Evolutionary conservation across 2,113 vertebrate species (phyloP), one percentile per base, ranked within the genome.

Genomic region (Pelecanoides urinatrix): DNA sequence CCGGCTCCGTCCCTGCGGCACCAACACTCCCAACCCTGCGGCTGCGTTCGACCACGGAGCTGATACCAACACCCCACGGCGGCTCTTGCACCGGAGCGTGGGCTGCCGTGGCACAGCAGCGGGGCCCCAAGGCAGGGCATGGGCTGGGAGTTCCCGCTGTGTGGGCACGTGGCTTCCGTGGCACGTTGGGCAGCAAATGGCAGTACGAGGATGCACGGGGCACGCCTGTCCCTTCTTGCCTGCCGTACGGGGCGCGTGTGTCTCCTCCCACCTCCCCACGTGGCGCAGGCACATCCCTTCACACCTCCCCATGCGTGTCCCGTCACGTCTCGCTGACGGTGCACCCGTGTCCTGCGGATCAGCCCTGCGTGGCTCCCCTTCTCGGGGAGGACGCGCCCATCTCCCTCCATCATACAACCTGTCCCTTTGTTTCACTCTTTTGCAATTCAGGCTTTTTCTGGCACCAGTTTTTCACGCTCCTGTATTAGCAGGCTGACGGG

Each of bases 261-360:
- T 65, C 68, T 44, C 55, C 44, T 71, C 36, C n/a, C 18, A 18
- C 19, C 19, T n/a, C 74, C 58, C 34, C 29, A 17, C 4, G 0
- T 32, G 49, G 10, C 71, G 19, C 79, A 7, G 15, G 10, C 29
- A 1, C 18, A 2, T 4, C 3, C 40, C 59, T 62, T 77, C 25
- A 0, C 29, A 3, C 26, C 1, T 53, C 30, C 45, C 18, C 22
- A 21, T 7, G 3, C 2, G 2, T 30, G 70, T 40, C 81, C 44
- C 13, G 1, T 13, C 90, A 10, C 0, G 1, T 42, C 17, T 63
- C 5, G 1, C 45, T 1, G 4, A 1, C 0, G 2, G 9, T 25
- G 13, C n/a, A 14, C 42, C 58, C 1, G 0, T 34, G 59, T 65
- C 67, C 55, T 5, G 2, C 23, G 7, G 38, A 36, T 17, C 42